A percentile compares a stretch with the other conserved stretches of the same genome.
These are phyloP conservation scores for Ornithoptera priamus DNA, from an alignment of 2,888 invertebrate genomes.

Conservation along the genomic window DNA sequence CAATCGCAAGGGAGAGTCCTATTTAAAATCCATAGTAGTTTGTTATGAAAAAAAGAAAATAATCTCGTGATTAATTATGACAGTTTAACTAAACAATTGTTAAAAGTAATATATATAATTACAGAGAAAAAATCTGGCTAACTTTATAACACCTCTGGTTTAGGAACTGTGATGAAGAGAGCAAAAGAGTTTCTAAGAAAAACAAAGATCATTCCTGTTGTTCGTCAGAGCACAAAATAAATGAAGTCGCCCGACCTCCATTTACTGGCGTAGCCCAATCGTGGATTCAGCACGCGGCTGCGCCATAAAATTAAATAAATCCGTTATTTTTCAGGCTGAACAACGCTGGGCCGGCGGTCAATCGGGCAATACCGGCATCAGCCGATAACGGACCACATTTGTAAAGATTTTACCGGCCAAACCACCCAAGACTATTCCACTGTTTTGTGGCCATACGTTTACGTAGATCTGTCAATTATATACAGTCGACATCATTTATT, in stretches of 20 bases:
- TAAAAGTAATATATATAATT: neutral
- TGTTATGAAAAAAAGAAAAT: neutral
- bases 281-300: conserved; percentile 76
- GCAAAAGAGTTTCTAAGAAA: conserved; percentile 9
- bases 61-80: neutral
- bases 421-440: conserved; percentile 57
- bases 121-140: neutral
- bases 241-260: conserved; percentile 26
- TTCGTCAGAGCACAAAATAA: conserved; percentile 22
- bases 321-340: conserved; percentile 79
- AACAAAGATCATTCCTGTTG: conserved; percentile 16
- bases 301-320: conserved; percentile 80
- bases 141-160: neutral
- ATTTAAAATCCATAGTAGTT: neutral
- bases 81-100: neutral
- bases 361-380: conserved; percentile 53
- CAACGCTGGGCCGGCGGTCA: conserved; percentile 68
- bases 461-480: conserved; percentile 42
- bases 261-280: conserved; percentile 55
- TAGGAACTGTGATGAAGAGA: neutral
- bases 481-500: conserved; percentile 20
- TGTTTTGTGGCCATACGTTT: conserved; percentile 65
- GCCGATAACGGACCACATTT: conserved; percentile 76
- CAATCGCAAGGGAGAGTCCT: conserved; percentile 4
- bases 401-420: conserved; percentile 75